A percentile compares a stretch with the other conserved stretches of the same genome.
Evolutionary conservation across 2,888 invertebrate species (phyloP).

Genomic region (Mythimna loreyi): DNA sequence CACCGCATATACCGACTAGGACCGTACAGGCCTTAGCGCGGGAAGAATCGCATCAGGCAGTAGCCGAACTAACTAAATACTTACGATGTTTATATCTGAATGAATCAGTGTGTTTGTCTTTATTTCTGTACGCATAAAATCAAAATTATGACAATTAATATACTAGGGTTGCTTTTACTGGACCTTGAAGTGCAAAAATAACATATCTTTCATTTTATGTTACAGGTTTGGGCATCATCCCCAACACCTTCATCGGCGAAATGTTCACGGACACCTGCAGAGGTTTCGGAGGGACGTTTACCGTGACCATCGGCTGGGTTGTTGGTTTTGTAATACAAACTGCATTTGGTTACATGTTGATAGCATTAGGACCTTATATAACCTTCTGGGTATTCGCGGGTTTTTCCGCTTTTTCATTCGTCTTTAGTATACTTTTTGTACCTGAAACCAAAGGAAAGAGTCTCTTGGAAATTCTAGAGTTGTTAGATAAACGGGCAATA

Average conservation of each 20-base stretch:
- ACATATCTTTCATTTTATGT: not conserved
- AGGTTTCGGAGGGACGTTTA: conserved; percentile 65
- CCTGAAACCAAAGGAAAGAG: conserved; percentile 74
- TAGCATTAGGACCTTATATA: conserved; percentile 56
- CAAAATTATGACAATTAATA: not conserved
- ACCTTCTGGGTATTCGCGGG: conserved; percentile 68
- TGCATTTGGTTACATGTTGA: conserved; percentile 64
- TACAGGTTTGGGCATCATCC: conserved; percentile 73
- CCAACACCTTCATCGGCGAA: conserved; percentile 69
- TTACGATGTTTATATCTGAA: no score
- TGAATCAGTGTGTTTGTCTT: no score
- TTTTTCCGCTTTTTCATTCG: conserved; percentile 56
- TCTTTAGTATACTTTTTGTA: conserved; percentile 66
- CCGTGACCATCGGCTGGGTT: conserved; percentile 61
- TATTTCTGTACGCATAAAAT: not conserved
- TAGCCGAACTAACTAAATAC: no score
- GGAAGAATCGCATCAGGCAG: no score
- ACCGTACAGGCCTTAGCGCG: no score
- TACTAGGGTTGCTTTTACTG: not conserved
- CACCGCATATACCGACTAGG: no score
- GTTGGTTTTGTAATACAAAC: conserved; percentile 66
- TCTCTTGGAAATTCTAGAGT: conserved; percentile 68
- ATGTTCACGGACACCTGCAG: conserved; percentile 72
- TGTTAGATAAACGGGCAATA: conserved; percentile 59
- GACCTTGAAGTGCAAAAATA: not conserved